Evolutionary conservation across 2,113 vertebrate genomes (phyloP).

Genomic region (Aleadryas rufinucha): DNA sequence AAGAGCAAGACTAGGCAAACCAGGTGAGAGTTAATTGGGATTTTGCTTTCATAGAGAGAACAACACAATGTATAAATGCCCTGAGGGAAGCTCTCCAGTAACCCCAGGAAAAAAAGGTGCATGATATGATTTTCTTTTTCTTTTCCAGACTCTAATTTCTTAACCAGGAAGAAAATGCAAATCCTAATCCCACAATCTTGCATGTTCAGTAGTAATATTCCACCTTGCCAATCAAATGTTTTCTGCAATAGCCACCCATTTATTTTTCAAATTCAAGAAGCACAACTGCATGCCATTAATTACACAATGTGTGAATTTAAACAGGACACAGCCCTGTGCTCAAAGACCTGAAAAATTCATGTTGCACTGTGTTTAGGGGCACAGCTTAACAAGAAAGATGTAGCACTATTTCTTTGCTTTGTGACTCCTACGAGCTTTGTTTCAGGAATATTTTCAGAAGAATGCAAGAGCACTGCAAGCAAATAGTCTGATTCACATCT

Average conservation of each 20-base stretch:
- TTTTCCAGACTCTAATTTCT: background rate
- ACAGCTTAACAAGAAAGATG: background rate
- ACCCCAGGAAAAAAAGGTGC: background rate
- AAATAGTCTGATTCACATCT: background rate
- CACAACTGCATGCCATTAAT: background rate
- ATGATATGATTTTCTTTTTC: rapidly evolving
- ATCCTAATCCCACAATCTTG: background rate
- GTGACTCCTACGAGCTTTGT: background rate
- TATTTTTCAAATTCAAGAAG: background rate
- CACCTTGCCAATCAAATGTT: background rate
- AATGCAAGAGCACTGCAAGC: background rate
- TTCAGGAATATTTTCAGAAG: background rate
- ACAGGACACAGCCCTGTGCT: background rate
- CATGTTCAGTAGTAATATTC: background rate
- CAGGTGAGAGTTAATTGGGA: background rate
- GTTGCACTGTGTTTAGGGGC: background rate
- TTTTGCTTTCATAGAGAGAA: background rate
- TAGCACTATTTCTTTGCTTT: background rate
- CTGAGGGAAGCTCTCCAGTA: background rate
- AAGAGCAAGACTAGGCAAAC: background rate
- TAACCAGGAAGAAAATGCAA: background rate
- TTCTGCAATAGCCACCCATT: background rate
- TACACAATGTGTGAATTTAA: background rate
- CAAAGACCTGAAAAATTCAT: background rate
- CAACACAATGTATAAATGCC: background rate